Base-by-base conservation (phyloP, 2,888 invertebrate species). In the Ormyrus labotus region DNA sequence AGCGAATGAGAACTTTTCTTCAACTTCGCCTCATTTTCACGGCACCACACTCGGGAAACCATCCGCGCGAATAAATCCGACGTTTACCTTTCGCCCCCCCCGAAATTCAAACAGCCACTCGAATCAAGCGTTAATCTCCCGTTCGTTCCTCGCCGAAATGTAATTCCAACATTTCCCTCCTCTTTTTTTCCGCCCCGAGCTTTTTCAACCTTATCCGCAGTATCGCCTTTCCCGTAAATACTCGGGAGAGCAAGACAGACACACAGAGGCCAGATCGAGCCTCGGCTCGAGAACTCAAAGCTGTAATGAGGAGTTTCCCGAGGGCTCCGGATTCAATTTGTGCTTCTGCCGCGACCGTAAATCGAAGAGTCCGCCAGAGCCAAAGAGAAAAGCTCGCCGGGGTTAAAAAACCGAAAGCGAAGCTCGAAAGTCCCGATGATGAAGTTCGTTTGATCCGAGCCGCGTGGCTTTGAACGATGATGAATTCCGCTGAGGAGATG, bases 281-380 rank as follows among this genome's bases (percentile, higher is more conserved):
- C 34, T 34, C 34, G 2, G 34, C 34, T 34, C 34, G 34, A 34
- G 34, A 34, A 34, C 34, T 34, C 34, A 34, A 34, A 34, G 34
- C 34, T 34, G 34, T 34, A 76, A 76, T 76, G 76, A 76, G 61
- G 76, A 76, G 13, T 53, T 67, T 75, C 68, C 45, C 64, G 19
- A 19, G 34, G 11, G 50, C 76, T 70, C 55, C 47, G 11, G 60
- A 77, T 77, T 77, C 64, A 69, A 77, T 77, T 64, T 70, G 34
- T 34, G 34, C 34, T 34, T 34, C 34, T 34, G 34, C 34, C 34
- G 34, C 34, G 34, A 34, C 34, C 34, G 34, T 34, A 34, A 34
- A 34, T 4, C 9, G n/a, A 50, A 58, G 48, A 69, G 10, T n/a
- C 10, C n/a, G 50, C 6, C 10, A 48, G 8, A 19, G 19, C 3